Evolutionary conservation across 2,797 vertebrate genomes (phyloP), one percentile per base, ranked within the genome.

Genomic region (Malurus leucopterus): DNA sequence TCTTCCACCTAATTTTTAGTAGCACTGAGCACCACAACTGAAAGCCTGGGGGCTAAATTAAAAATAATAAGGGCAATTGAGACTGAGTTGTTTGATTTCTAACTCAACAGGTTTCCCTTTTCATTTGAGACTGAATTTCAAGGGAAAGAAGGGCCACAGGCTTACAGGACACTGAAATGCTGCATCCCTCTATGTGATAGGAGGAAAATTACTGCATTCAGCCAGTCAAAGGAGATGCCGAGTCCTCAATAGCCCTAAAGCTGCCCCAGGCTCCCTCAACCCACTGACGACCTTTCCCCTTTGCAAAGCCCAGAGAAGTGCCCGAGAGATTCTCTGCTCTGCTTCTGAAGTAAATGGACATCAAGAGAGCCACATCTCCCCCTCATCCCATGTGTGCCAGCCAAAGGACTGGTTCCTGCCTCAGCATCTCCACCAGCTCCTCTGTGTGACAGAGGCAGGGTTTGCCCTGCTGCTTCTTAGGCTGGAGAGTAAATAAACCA

Each of bases 301-400:
- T 55, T 2, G 0, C 19, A 77, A 54, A 69, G 23, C 24, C 46
- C 43, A 54, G 46, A 3, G 26, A 34, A 75, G 15, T 38, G 21
- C 36, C 54, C 51, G 38, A 65, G 58, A 62, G 32, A 49, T 3
- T 26, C 44, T 58, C 47, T 49, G 32, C 54, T 73, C 67, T 40
- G 47, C 41, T 89, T 49, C 59, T 30, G 15, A 74, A 58, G 18
- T 19, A 46, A 62, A 78, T 0, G 20, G 46, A 29, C 13, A 78
- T 17, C 27, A 43, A 26, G 0, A 7, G 34, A 80, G n/a, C 9
- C 54, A 19, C 0, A 0, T 12, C 13, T 53, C 4, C 15, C 13
- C 14, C 18, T 62, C 3, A 0, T 19, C 24, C 40, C 0, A 0
- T 1, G 12, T 10, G 13, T 13, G 32, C 17, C 40, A 32, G 57